Percentiles rank a stretch among this genome's conserved stretches.
phyloP scores from a whole-genome alignment of 2,888 invertebrate species.

The Prenolepis imparis region DNA sequence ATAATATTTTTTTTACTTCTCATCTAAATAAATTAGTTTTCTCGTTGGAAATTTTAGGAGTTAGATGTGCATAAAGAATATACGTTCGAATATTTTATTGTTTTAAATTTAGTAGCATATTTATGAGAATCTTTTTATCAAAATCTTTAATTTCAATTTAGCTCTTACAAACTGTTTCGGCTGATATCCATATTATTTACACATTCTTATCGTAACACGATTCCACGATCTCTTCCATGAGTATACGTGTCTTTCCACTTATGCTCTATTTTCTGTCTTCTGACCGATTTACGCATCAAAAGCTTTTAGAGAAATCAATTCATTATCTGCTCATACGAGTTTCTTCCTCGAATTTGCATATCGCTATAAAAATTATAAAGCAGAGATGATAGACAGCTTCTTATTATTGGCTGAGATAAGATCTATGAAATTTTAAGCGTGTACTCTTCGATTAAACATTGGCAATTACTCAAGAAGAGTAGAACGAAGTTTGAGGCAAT shows the following conservation, averaged over 20 bases:
- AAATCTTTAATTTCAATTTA: not conserved
- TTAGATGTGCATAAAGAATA: not conserved
- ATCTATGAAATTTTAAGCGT: not conserved
- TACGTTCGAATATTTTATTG: not conserved
- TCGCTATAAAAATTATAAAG: not conserved
- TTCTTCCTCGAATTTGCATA: conserved; percentile 14
- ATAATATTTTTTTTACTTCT: not conserved
- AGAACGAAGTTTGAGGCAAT: not conserved
- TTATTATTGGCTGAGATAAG: not conserved
- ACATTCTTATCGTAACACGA: not conserved
- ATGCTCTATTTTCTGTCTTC: conserved; percentile 7
- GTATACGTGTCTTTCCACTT: not conserved
- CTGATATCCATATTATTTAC: not conserved
- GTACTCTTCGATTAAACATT: not conserved
- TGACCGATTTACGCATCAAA: not conserved
- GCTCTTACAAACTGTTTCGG: not conserved
- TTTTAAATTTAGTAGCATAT: not conserved
- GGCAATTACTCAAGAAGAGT: not conserved
- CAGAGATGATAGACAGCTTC: not conserved
- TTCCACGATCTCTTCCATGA: not conserved
- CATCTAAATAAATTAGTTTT: not conserved
- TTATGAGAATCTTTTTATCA: not conserved
- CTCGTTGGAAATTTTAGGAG: not conserved
- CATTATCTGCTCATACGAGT: not conserved
- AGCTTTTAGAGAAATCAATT: conserved; percentile 4